Evolutionary conservation across 2,797 vertebrate genomes (phyloP), one percentile per base, ranked within the genome.

Genomic region (Lepilemur ruficaudatus): DNA sequence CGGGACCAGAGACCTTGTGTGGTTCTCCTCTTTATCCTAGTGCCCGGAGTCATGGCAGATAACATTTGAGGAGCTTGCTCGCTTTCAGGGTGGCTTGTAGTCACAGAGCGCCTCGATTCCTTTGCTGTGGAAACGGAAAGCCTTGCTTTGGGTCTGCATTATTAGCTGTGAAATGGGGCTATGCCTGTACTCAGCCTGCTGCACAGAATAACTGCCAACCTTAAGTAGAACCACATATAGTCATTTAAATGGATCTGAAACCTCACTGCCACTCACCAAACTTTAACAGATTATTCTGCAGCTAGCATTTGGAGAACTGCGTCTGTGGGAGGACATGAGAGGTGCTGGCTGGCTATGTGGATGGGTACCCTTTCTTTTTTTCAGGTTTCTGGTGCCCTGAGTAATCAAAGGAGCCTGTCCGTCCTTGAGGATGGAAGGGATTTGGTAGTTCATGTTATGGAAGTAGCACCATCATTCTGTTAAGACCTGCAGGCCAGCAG

Each of bases 281-380:
- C 18, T 78, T 91, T 96, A 95, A 93, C 57, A 65, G 72, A 92
- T 92, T 52, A 85, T 75, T 94, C 48, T 95, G 28, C 52, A 84
- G 25, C 41, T 83, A 89, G 48, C 73, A 85, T 84, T 79, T 91
- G 50, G 82, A 89, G 52, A 96, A 73, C n/a, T 91, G 59, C 57
- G 50, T 91, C 83, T 89, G 52, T 87, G 76, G 95, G 70, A 96
- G 63, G 55, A 89, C 61, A 7, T 95, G 70, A 89, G 55, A 81
- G 79, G 75, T 78, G 67, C 28, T 76, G 55, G 32, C 35, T 94
- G 41, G 48, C 52, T 95, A 72, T 57, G 70, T 94, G 70, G 28
- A n/a, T 87, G 15, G 67, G 7, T 67, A 11, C 13, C 75, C 50
- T 94, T 97, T 93, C 48, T 94, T 84, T 35, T 92, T 94, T 83